Base-by-base conservation (phyloP, 2,888 invertebrate species). In the Magallana nippona region DNA sequence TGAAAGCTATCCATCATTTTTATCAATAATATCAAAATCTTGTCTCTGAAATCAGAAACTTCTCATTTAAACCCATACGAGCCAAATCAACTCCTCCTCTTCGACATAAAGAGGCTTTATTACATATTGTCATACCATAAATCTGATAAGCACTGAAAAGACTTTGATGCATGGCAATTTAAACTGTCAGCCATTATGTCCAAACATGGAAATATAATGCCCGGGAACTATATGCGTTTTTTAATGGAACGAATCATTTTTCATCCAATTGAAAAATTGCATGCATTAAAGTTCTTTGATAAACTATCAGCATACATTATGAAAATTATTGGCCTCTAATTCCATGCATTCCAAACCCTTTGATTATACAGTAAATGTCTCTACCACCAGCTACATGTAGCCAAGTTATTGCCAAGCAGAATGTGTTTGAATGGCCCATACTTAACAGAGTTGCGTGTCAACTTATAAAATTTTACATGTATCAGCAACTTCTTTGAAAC, bases 181-280 rank as follows among this genome's bases (percentile, higher is more conserved):
- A 63, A 63, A 63, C 63, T 22, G 63, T 63, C 63, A 63, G 22
- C 63, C 63, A 63, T 63, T 63, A 27, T 63, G 63, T 5, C 19
- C 27, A 22, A 63, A 63, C 63, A 63, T 63, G 63, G 63, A 63
- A 63, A 63, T 22, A 15, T 27, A 63, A 63, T 63, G 63, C 63
- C 27, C 63, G 27, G 27, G 13, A 13, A 63, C 63, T 22, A 22
- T 27, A 63, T 63, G 63, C 15, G 27, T 63, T 32, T 22, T 63
- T 27, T 63, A 22, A 63, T 63, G 32, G 63, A 19, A 63, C 22
- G 63, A 63, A 63, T 63, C 63, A 22, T 63, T 63, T 63, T 63
- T 63, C 63, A 63, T 27, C 22, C 22, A 27, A 63, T 56, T 79
- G 79, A 56, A 79, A 79, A 79, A 79, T 79, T 55, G 58, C 32